Evolutionary conservation across 1,140 invertebrate species (phyloP).

Genomic region (Pogonognathellus flavescens): DNA sequence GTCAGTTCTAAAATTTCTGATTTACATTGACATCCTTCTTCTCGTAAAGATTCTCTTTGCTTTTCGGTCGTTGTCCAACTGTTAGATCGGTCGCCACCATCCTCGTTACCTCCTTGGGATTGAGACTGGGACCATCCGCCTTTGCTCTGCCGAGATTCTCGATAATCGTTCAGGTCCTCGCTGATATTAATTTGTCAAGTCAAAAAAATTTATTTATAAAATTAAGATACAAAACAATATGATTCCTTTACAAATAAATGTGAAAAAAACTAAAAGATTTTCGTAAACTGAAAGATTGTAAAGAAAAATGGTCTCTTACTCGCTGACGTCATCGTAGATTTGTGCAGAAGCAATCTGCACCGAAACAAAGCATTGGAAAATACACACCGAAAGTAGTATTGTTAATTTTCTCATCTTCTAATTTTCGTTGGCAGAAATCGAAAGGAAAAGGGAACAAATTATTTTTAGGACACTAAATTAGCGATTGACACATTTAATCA

Average conservation of each 20-base stretch:
- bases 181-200: no score
- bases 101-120: not conserved
- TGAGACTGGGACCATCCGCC: not conserved
- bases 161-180: no score
- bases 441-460: no score
- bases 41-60: not conserved
- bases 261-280: no score
- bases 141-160: slow-evolving; percentile 26
- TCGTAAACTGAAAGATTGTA: not conserved
- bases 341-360: not conserved
- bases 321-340: not conserved
- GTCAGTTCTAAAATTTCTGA: not conserved
- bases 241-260: no score
- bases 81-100: not conserved
- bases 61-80: not conserved
- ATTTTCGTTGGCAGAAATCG: no score
- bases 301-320: not conserved
- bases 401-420: not conserved
- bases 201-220: no score
- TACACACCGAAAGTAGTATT: not conserved
- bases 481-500: no score
- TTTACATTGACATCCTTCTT: not conserved
- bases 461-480: no score
- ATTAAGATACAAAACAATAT: no score
- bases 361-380: not conserved